These are phyloP conservation scores for Sorex fumeus DNA, from an alignment of 2,113 vertebrate species.

Conservation along the genomic window DNA sequence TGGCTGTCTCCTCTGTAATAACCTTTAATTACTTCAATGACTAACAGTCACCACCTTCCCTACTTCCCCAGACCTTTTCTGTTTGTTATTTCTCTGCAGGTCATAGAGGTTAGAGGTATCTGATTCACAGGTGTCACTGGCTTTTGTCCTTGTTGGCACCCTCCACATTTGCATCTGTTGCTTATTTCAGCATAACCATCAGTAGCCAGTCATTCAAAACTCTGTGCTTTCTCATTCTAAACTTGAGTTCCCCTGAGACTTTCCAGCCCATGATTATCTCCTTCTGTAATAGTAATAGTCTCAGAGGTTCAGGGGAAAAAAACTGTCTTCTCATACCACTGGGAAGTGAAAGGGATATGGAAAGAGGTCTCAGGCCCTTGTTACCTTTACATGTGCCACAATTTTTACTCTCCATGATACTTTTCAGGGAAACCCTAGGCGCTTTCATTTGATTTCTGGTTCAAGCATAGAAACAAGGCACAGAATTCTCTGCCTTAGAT, in stretches of 20 bases:
- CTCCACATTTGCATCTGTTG: conserved; percentile 22
- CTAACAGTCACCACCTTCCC: conserved; percentile 41
- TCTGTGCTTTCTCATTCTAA: conserved; percentile 47
- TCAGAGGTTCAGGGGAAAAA: not conserved
- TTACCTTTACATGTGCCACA: not conserved
- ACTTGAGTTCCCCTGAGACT: not conserved
- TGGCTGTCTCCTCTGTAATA: conserved; percentile 34
- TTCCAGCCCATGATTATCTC: conserved; percentile 2
- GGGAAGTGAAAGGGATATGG: conserved; percentile 43
- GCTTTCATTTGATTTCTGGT: conserved; percentile 44
- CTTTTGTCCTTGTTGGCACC: conserved; percentile 10
- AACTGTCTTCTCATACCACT: conserved; percentile 8
- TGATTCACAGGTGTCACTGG: conserved; percentile 13
- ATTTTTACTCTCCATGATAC: conserved; percentile 50
- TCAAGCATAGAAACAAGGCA: conserved; percentile 51
- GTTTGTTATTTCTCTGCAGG: conserved; percentile 53
- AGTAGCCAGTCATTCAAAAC: conserved; percentile 27
- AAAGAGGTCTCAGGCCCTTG: conserved; percentile 12
- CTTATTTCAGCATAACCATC: conserved; percentile 27
- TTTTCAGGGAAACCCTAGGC: conserved; percentile 5
- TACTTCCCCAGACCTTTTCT: not conserved
- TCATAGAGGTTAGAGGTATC: conserved; percentile 18
- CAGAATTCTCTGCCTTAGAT: not conserved
- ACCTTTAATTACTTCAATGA: conserved; percentile 52
- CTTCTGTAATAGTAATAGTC: not conserved